Evolutionary conservation across 2,113 vertebrate species (phyloP).

Genomic region (Agapornis roseicollis): DNA sequence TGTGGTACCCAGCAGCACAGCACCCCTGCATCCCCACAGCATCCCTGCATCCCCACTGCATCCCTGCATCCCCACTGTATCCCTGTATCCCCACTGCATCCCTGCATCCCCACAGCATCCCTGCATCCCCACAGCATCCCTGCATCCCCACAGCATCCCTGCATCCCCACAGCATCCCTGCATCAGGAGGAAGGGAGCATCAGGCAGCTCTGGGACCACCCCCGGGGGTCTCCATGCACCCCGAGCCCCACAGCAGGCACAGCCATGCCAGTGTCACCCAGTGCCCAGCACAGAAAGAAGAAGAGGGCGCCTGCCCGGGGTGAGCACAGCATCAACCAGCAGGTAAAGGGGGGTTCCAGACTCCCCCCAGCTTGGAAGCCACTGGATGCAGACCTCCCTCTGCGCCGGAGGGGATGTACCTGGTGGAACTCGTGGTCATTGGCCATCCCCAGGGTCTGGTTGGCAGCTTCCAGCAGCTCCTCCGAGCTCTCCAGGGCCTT

Average conservation of each 20-base stretch:
- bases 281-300: not conserved
- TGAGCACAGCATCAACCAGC: accelerated
- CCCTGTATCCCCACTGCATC: not conserved
- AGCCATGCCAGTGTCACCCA: not conserved
- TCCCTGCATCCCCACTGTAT: not conserved
- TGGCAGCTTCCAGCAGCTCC: conserved; percentile 91
- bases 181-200: not conserved
- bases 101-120: not conserved
- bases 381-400: not conserved
- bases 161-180: not conserved
- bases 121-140: not conserved
- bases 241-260: not conserved
- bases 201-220: not conserved
- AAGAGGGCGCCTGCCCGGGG: not conserved
- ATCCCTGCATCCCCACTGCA: not conserved
- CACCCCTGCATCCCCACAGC: not conserved
- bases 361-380: accelerated
- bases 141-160: accelerated
- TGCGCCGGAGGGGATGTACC: conserved; percentile 46
- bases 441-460: conserved; percentile 87
- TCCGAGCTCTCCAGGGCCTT: conserved; percentile 95
- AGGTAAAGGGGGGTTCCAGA: not conserved
- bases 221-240: accelerated
- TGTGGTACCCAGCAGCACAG: not conserved
- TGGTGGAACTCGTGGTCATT: conserved; percentile 82